phyloP scores from a whole-genome alignment of 1,140 invertebrate genomes.

The Trichonephila clavipes region DNA sequence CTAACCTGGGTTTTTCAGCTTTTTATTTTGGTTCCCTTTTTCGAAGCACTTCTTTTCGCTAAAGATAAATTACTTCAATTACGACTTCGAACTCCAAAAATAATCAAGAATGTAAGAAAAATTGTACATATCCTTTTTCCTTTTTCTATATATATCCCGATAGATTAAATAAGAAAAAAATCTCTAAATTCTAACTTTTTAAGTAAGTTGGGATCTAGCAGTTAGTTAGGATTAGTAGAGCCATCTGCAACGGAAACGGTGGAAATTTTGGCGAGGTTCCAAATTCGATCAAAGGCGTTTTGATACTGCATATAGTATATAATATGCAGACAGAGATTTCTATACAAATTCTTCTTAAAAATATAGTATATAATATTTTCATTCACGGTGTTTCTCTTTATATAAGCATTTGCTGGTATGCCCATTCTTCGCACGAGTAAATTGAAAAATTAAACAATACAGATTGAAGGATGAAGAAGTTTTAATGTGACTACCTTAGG shows the following conservation, averaged over 20 bases:
- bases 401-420: too few species aligned
- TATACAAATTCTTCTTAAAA: too few species aligned
- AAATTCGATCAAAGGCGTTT: slow-evolving; percentile 42
- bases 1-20: slow-evolving; percentile 46
- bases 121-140: slow-evolving; percentile 25
- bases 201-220: slow-evolving; percentile 51
- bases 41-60: slow-evolving; percentile 27
- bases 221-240: slow-evolving; percentile 60
- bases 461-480: too few species aligned
- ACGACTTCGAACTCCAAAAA: slow-evolving; percentile 67
- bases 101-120: slow-evolving; percentile 54
- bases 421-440: too few species aligned
- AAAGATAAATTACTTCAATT: slow-evolving; percentile 74
- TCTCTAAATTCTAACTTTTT: slow-evolving; percentile 36
- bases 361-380: too few species aligned
- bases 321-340: too few species aligned
- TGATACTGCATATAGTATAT: background rate
- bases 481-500: too few species aligned
- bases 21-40: slow-evolving; percentile 36
- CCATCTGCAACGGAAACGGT: slow-evolving; percentile 39
- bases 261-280: slow-evolving; percentile 43
- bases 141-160: slow-evolving; percentile 11
- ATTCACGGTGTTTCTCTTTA: too few species aligned
- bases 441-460: too few species aligned
- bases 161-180: slow-evolving; percentile 62